Evolutionary conservation across 1,140 invertebrate species (phyloP).

Genomic region (Drosophila ogumai): DNA sequence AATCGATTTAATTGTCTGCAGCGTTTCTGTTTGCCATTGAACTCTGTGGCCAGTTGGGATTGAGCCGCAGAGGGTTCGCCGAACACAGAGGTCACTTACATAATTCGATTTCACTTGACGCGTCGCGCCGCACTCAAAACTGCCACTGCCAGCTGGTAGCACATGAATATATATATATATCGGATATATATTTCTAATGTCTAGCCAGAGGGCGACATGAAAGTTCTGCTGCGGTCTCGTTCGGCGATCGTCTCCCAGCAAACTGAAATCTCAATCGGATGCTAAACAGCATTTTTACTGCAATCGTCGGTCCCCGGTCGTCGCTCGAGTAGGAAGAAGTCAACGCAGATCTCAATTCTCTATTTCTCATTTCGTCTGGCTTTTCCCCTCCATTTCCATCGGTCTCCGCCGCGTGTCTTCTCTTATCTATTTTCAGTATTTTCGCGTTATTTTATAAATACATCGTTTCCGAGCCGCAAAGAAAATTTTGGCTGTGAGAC

Average conservation of each 20-base stretch:
- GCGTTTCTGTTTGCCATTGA: slow-evolving; percentile 41
- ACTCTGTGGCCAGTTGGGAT: slow-evolving; percentile 7
- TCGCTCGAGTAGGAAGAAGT: slow-evolving; percentile 63
- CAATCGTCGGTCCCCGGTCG: slow-evolving; percentile 44
- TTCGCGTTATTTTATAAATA: slow-evolving; percentile 67
- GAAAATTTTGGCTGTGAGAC: slow-evolving; percentile 36
- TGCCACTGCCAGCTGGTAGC: slow-evolving; percentile 70
- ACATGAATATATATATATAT: slow-evolving; percentile 66
- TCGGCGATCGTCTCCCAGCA: slow-evolving; percentile 82
- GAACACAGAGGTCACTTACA: slow-evolving; percentile 65
- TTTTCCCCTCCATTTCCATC: slow-evolving; percentile 28
- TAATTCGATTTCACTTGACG: slow-evolving; percentile 70
- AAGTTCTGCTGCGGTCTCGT: slow-evolving; percentile 76
- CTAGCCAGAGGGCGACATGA: slow-evolving; percentile 64
- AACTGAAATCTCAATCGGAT: slow-evolving; percentile 70
- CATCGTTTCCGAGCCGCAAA: slow-evolving; percentile 24
- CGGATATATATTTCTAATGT: slow-evolving; percentile 49
- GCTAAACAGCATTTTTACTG: slow-evolving; percentile 75
- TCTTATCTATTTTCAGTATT: slow-evolving; percentile 64
- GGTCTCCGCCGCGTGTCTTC: slow-evolving; percentile 25
- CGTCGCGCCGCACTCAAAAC: slow-evolving; percentile 72
- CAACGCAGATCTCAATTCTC: slow-evolving; percentile 57
- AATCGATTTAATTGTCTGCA: slow-evolving; percentile 32
- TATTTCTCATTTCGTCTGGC: slow-evolving; percentile 49
- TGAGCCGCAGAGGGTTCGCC: neutral